Conservation (phyloP, 2,113 vertebrate species). For the Brachionichthys hirsutus region DNA sequence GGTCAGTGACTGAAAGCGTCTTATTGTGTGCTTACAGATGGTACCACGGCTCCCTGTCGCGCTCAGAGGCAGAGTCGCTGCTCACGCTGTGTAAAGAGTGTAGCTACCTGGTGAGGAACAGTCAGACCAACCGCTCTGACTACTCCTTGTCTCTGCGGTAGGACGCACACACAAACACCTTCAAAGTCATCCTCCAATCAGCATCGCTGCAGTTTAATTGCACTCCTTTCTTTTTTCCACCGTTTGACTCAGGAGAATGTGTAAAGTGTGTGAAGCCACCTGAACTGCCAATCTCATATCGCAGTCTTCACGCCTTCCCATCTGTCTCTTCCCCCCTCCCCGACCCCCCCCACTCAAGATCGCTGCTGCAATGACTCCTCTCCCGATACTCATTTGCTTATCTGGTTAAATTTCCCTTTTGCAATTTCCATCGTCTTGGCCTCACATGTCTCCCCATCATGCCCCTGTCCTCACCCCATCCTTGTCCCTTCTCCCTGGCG, state of each 20-base stretch:
- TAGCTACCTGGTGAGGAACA: conserved; percentile 95
- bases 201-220: conserved; percentile 26
- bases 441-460: conserved; percentile 35
- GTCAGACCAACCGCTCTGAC: conserved; percentile 89
- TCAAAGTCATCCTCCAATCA: background rate
- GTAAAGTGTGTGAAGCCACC: conserved; percentile 25
- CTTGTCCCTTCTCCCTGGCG: conserved; percentile 38
- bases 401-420: conserved; percentile 71
- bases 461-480: conserved; percentile 43
- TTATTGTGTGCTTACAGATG: conserved; percentile 76
- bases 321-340: conserved; percentile 45
- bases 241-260: background rate
- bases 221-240: conserved; percentile 10
- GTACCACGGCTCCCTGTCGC: conserved; percentile 94
- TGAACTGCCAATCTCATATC: conserved; percentile 32
- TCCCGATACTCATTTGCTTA: conserved; percentile 69
- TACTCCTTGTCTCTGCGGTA: conserved; percentile 88
- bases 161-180: background rate
- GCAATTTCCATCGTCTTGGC: conserved; percentile 66
- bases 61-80: conserved; percentile 90
- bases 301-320: conserved; percentile 44
- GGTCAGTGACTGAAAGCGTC: too few species aligned
- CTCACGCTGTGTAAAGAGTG: conserved; percentile 95
- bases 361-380: conserved; percentile 52
- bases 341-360: conserved; percentile 26